Percentiles rank a stretch among this genome's conserved stretches.
Evolutionary conservation across 2,113 vertebrate species (phyloP).

Genomic region (Centropus unirufus): DNA sequence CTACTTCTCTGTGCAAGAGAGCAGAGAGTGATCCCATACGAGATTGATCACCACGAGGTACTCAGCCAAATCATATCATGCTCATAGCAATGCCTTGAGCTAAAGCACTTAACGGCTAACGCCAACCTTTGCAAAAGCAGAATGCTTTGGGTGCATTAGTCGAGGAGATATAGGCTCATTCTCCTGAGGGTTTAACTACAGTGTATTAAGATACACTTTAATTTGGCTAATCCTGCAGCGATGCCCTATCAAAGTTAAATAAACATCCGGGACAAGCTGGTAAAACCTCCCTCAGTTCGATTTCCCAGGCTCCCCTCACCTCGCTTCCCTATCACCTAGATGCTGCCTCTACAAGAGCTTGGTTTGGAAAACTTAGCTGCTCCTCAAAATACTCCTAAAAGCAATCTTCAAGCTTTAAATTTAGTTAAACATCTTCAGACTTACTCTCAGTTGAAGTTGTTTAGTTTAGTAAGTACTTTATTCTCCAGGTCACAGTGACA

Average conservation of each 20-base stretch:
- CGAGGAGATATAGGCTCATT: background rate
- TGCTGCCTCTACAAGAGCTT: background rate
- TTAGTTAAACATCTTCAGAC: background rate
- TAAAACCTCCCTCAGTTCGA: background rate
- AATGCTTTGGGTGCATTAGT: background rate
- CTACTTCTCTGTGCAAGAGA: background rate
- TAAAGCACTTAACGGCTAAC: rapidly evolving
- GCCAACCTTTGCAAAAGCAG: background rate
- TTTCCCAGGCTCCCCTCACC: background rate
- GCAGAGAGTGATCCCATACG: background rate
- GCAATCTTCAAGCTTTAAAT: background rate
- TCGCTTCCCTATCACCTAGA: background rate
- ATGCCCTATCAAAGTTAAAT: background rate
- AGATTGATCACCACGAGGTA: background rate
- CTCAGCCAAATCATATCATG: background rate
- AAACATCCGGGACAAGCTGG: background rate
- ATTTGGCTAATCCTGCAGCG: background rate
- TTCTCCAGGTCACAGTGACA: background rate
- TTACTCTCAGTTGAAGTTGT: background rate
- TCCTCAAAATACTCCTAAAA: background rate
- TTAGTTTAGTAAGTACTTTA: background rate
- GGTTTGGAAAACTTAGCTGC: background rate
- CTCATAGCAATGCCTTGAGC: background rate
- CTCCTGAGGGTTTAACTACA: background rate
- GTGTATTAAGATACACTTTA: background rate